Evolutionary conservation across 2,113 vertebrate species (phyloP), one percentile per base, ranked within the genome.

Genomic region (Otocyon megalotis): DNA sequence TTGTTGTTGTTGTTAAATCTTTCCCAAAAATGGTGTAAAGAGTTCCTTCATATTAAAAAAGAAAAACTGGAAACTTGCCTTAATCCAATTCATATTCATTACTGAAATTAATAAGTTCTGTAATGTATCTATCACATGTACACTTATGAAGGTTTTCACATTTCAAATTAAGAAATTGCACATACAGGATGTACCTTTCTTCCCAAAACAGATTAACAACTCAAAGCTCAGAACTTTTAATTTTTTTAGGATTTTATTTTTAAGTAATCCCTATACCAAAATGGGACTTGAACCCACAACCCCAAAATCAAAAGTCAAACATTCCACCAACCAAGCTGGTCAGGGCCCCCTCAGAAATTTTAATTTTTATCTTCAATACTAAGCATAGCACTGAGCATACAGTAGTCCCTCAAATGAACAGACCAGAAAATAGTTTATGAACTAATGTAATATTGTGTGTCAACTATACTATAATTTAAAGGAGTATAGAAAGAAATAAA

Each of bases 121-220:
- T 81, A 88, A 81, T 88, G 8, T 37, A 62, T 30, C n/a, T 74
- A 32, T 58, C 32, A 74, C 9, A 53, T 28, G 7, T 32, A 71
- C 50, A 88, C 10, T 92, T 76, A 37, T 10, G 74, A 58, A 3
- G 1, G 74, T 26, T 69, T 67, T 67, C 53, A 53, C 11, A 60
- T 54, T 87, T 67, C 90, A 96, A 76, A 93, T 89, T 93, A 88
- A 74, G 20, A 74, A 76, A 26, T 76, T 67, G 30, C 56, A 83
- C 35, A 67, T n/a, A 77, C 3, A 88, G 37, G 35, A 82, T 67
- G 24, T 24, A 74, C 7, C 58, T 35, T 88, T 96, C n/a, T 37
- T 88, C 56, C 76, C 22, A 93, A 93, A 88, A 35, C 35, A 35
- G n/a, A 74, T 48, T 54, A 95, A 95, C 7, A 79, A 48, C 24